Evolutionary conservation across 2,888 invertebrate species (phyloP).

Genomic region (Leucania comma): DNA sequence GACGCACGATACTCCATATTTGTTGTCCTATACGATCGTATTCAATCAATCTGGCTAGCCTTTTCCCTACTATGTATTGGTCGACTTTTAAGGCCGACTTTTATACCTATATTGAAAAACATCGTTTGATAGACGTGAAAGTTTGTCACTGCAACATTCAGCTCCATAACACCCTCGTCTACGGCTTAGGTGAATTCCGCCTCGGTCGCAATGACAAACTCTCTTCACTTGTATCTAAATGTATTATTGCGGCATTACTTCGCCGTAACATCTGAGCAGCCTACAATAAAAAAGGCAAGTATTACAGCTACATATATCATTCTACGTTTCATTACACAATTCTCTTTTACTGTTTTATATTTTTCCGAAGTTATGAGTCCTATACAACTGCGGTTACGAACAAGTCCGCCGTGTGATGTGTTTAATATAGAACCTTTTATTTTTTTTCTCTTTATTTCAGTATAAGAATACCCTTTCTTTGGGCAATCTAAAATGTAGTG

Average conservation of each 20-base stretch:
- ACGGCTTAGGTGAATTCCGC: too few relatives aligned
- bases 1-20: background rate
- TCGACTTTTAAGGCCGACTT: background rate
- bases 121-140: too few relatives aligned
- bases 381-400: slow-evolving; percentile 37
- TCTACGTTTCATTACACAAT: slow-evolving; percentile 45
- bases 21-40: background rate
- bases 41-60: background rate
- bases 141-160: too few relatives aligned
- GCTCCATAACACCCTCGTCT: too few relatives aligned
- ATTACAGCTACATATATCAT: slow-evolving; percentile 39
- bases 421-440: slow-evolving; percentile 12
- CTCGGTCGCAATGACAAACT: too few relatives aligned
- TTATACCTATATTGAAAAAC: background rate
- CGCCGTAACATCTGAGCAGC: background rate
- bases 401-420: slow-evolving; percentile 4
- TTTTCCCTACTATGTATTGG: background rate
- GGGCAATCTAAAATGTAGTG: background rate
- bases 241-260: background rate
- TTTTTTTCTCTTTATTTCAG: background rate
- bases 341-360: slow-evolving; percentile 51
- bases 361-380: slow-evolving; percentile 30
- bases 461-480: background rate
- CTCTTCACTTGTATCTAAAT: too few relatives aligned
- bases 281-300: slow-evolving; percentile 36